Percentiles rank a stretch among this genome's conserved stretches.
Conservation (phyloP, 2,797 vertebrate species). For the Gymnopithys bicolor region DNA sequence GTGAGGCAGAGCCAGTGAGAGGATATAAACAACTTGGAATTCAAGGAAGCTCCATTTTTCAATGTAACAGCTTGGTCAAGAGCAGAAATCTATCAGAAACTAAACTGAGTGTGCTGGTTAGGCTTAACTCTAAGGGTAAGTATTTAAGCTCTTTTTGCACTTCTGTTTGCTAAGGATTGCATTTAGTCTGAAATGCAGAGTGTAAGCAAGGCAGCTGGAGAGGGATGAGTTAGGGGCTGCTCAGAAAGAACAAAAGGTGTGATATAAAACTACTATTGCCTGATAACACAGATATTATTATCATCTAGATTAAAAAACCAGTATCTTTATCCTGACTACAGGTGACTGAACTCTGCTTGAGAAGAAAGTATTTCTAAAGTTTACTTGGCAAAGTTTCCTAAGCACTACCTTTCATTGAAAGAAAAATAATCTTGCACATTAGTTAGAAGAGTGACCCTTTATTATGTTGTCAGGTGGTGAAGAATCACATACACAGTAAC, state of each 20-base stretch:
- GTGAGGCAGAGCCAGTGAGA: neutral
- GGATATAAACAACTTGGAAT: neutral
- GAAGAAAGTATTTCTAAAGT: neutral
- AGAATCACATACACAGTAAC: neutral
- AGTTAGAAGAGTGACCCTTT: neutral
- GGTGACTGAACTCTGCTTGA: neutral
- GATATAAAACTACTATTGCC: neutral
- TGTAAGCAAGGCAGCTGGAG: neutral
- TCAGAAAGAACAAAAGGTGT: neutral
- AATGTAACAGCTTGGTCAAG: neutral
- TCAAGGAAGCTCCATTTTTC: neutral
- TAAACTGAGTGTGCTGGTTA: neutral
- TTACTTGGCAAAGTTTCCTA: neutral
- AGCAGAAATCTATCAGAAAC: neutral
- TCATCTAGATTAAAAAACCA: neutral
- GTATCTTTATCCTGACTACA: neutral
- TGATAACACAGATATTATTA: neutral
- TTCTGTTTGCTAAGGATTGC: neutral
- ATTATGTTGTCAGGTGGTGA: neutral
- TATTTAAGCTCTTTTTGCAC: neutral
- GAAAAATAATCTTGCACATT: neutral
- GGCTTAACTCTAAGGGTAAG: neutral
- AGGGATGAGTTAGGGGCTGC: neutral
- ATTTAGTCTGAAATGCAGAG: neutral
- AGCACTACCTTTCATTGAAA: neutral